These are phyloP conservation scores for Nymphalis c-album DNA, from an alignment of 2,888 invertebrate genomes.

Conservation along the genomic window DNA sequence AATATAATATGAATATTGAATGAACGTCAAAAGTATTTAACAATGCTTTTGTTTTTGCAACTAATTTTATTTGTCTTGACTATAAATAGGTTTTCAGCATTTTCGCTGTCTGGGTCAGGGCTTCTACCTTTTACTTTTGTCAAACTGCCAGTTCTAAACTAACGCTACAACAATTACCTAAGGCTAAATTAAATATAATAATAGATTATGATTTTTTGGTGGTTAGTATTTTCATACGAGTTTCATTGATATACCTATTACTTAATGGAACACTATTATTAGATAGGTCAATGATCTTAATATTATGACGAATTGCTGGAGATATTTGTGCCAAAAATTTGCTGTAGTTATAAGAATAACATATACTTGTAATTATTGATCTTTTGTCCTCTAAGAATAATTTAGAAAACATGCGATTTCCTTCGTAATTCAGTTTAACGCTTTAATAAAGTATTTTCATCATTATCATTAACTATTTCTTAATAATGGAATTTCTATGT, in stretches of 20 bases:
- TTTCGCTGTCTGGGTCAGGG: conserved; percentile 27
- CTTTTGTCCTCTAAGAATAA: too few relatives aligned
- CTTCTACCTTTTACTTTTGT: conserved; percentile 29
- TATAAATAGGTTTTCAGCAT: conserved; percentile 21
- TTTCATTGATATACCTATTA: neutral
- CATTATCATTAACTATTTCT: too few relatives aligned
- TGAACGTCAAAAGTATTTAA: neutral
- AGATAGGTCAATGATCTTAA: conserved; percentile 24
- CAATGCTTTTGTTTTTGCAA: neutral
- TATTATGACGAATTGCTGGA: conserved; percentile 21
- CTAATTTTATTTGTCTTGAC: conserved; percentile 9
- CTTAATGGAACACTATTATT: conserved; percentile 10
- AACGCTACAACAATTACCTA: conserved; percentile 7
- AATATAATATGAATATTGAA: too few relatives aligned
- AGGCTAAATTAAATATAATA: conserved; percentile 7
- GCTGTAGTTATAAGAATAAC: neutral
- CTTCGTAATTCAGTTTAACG: too few relatives aligned
- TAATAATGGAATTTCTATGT: too few relatives aligned
- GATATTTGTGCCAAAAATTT: conserved; percentile 15
- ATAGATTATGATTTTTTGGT: neutral
- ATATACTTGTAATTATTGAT: too few relatives aligned
- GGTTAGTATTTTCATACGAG: neutral
- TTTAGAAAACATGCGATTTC: too few relatives aligned
- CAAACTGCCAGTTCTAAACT: conserved; percentile 22
- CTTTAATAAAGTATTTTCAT: too few relatives aligned